Percentiles rank a stretch among this genome's conserved stretches.
Evolutionary conservation across 2,888 invertebrate species (phyloP).

Genomic region (Agrilus biguttatus): DNA sequence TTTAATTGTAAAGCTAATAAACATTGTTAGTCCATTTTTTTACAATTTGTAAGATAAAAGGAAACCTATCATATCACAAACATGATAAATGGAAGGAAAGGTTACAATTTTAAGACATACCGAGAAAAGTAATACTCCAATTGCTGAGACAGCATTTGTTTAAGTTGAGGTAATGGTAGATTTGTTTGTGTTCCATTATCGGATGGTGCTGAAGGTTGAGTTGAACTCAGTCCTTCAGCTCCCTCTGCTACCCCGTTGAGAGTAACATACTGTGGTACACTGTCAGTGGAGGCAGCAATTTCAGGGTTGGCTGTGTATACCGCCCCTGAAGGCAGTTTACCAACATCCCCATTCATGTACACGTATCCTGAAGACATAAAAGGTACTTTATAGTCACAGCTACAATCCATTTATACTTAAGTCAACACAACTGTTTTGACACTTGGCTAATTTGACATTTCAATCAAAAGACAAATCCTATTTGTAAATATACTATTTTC

Average conservation of each 20-base stretch:
- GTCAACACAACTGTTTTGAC: too few species aligned
- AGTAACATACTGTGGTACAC: conserved; percentile 21
- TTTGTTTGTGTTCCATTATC: conserved; percentile 34
- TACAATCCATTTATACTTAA: too few species aligned
- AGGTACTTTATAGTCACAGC: conserved; percentile 10
- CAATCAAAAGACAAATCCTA: too few species aligned
- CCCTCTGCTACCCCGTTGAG: conserved; percentile 31
- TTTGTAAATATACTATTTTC: too few species aligned
- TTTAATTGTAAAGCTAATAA: too few species aligned
- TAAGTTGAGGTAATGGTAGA: conserved; percentile 58
- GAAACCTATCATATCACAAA: too few species aligned
- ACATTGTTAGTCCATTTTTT: too few species aligned
- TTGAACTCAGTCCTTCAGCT: conserved; percentile 30
- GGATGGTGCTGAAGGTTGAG: conserved; percentile 32
- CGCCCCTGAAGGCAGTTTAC: conserved; percentile 58
- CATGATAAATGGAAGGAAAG: too few species aligned
- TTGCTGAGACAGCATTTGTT: conserved; percentile 65
- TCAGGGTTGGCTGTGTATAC: conserved; percentile 56
- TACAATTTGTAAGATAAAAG: too few species aligned
- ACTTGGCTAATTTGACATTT: too few species aligned
- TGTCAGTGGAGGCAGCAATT: conserved; percentile 31
- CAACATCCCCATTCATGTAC: conserved; percentile 75
- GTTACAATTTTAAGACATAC: conserved; percentile 30
- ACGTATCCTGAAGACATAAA: conserved; percentile 42
- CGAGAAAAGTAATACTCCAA: conserved; percentile 84